phyloP scores from a whole-genome alignment of 2,888 invertebrate genomes.

The Beris morrisii region DNA sequence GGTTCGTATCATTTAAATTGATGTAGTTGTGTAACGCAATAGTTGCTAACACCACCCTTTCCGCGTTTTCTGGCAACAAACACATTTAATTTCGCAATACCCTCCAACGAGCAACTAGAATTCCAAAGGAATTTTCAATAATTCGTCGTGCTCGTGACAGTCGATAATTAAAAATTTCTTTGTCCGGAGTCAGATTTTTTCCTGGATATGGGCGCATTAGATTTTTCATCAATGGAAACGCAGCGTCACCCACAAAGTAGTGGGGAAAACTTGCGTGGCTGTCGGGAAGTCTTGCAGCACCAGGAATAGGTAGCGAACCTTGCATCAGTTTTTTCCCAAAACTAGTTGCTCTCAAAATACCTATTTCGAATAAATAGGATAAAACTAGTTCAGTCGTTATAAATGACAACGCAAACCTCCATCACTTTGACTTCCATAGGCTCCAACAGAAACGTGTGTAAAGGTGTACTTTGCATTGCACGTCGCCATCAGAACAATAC shows the following conservation, averaged over 20 bases:
- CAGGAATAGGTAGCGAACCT: no score
- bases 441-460: not conserved
- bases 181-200: not conserved
- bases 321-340: no score
- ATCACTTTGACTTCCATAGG: constrained; percentile 1
- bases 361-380: no score
- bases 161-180: not conserved
- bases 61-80: not conserved
- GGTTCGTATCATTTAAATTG: no score
- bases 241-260: constrained; percentile 1
- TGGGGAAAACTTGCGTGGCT: not conserved
- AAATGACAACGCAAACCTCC: not conserved
- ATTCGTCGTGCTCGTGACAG: not conserved
- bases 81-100: not conserved
- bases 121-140: constrained; percentile 1
- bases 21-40: constrained; percentile 1
- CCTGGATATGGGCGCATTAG: constrained; percentile 8
- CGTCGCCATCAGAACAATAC: not conserved
- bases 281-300: no score
- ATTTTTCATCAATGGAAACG: constrained; percentile 1
- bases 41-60: not conserved
- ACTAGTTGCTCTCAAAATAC: no score
- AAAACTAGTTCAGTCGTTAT: no score
- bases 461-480: constrained; percentile 1
- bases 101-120: not conserved